A percentile compares a stretch with the other conserved stretches of the same genome.
These are phyloP conservation scores for Rhabdomys dilectus DNA, from an alignment of 2,113 vertebrate species.

Conservation along the genomic window DNA sequence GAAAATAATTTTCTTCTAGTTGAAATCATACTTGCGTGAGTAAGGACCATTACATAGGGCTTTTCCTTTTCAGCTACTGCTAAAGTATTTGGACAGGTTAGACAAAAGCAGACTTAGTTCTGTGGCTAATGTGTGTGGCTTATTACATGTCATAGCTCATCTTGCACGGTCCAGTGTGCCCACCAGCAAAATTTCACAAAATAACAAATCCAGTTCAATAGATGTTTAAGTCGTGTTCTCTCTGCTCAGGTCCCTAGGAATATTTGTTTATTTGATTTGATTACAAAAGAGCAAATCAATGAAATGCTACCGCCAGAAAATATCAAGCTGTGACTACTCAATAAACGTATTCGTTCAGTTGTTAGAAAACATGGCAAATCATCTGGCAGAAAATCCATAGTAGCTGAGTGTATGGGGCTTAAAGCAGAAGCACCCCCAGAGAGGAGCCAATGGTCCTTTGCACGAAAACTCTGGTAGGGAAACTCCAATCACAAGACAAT, in stretches of 20 bases:
- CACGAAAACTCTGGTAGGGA: no score
- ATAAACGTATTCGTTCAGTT: conserved; percentile 50
- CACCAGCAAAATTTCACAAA: conserved; percentile 45
- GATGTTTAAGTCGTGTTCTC: conserved; percentile 31
- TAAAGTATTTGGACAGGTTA: conserved; percentile 40
- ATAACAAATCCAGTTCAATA: conserved; percentile 46
- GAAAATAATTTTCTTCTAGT: conserved; percentile 29
- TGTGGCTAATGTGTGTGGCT: not conserved
- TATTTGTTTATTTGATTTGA: conserved; percentile 65
- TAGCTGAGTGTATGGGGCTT: conserved; percentile 49
- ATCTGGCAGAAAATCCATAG: conserved; percentile 59
- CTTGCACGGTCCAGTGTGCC: conserved; percentile 16
- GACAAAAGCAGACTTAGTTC: conserved; percentile 53
- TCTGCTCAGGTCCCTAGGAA: conserved; percentile 19
- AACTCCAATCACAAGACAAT: conserved; percentile 2
- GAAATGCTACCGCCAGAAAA: conserved; percentile 57
- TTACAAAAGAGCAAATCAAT: conserved; percentile 66
- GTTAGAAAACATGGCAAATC: conserved; percentile 51
- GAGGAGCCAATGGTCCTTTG: no score
- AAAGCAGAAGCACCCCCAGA: conserved; percentile 44
- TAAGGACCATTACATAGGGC: not conserved
- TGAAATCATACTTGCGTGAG: not conserved
- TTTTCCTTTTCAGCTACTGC: conserved; percentile 32
- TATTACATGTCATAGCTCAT: conserved; percentile 56
- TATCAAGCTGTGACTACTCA: conserved; percentile 35